phyloP scores from a whole-genome alignment of 2,113 vertebrate species.

The Psittacus erithacus region DNA sequence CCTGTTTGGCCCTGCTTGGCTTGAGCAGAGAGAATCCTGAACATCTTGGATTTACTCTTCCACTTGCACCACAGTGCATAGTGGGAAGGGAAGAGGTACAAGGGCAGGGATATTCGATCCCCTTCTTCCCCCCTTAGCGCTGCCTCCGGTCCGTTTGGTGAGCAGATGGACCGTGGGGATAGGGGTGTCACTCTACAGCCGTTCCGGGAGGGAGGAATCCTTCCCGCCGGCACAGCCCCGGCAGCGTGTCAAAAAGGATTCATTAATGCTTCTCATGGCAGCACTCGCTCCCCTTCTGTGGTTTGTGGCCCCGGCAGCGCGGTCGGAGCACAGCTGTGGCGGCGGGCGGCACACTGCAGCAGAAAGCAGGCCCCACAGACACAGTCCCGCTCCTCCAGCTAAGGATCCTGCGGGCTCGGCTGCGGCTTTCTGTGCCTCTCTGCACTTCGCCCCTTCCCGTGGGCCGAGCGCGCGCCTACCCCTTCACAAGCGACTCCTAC shows the following conservation, averaged over 20 bases:
- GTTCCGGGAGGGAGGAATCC: not conserved
- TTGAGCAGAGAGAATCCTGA: not conserved
- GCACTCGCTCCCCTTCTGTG: not conserved
- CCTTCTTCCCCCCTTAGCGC: not conserved
- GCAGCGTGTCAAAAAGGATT: slow-evolving; percentile 15
- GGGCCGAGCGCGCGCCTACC: not conserved
- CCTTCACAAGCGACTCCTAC: rapidly evolving
- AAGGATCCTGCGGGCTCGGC: not conserved
- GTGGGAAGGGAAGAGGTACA: not conserved
- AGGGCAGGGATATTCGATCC: not conserved
- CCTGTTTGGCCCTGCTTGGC: not conserved
- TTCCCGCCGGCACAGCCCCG: rapidly evolving
- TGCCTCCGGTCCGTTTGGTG: not conserved
- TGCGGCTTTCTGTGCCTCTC: rapidly evolving
- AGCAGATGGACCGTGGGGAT: not conserved
- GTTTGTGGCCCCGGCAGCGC: not conserved
- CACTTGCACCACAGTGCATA: not conserved
- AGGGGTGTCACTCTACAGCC: not conserved
- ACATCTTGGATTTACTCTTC: not conserved
- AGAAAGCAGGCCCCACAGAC: not conserved
- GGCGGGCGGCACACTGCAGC: not conserved
- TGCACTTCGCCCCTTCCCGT: not conserved
- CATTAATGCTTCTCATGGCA: not conserved
- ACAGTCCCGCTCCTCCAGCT: rapidly evolving
- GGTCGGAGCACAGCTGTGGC: slow-evolving; percentile 38